Evolutionary conservation across 1,140 invertebrate genomes (phyloP), one percentile per base, ranked within the genome.

Genomic region (Neoseiulus cucumeris): DNA sequence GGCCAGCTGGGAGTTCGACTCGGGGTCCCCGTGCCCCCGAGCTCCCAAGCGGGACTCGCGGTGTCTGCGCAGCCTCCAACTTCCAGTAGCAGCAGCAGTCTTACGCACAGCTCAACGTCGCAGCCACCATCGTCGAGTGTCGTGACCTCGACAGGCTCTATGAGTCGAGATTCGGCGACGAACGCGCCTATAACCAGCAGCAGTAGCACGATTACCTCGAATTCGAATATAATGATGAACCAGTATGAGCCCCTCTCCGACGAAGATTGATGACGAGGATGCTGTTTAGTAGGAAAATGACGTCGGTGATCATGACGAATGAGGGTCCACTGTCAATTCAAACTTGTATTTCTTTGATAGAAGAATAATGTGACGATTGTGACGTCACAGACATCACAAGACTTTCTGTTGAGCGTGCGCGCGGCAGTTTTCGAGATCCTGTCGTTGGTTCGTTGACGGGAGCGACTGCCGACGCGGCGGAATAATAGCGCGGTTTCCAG

Each of bases 211-310:
- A 39, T 9, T 12, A 25, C 51, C 1, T 25, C 51, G 22, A 59
- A 59, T 25, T 59, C 51, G 14, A 59, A 59, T 59, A 2, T 59
- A 20, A 12, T 59, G 25, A 59, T 59, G 51, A 59, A 59, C 22
- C 86, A 89, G 74, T 90, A 89, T 75, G 87, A 89, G 75, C 85
- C 87, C 22, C 79, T 90, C 1, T 88, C 86, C 65, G 87, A 89
- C 77, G 87, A 90, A 77, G 87, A 89, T 80, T 47, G 45, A 47
- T 47, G 45, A 22, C 28, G 18, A 14, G 14, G 45, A 22, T 14
- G 14, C 4, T 47, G 45, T 47, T 5, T 5, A 28, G 4, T 39
- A 39, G 33, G 33, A 9, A 39, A 39, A 39, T 39, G 33, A 39
- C 33, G 33, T 39, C 33, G 33, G n/a, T n/a, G n/a, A n/a, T n/a